Conservation (phyloP, 2,888 invertebrate species). For the Peribatodes rhomboidaria region DNA sequence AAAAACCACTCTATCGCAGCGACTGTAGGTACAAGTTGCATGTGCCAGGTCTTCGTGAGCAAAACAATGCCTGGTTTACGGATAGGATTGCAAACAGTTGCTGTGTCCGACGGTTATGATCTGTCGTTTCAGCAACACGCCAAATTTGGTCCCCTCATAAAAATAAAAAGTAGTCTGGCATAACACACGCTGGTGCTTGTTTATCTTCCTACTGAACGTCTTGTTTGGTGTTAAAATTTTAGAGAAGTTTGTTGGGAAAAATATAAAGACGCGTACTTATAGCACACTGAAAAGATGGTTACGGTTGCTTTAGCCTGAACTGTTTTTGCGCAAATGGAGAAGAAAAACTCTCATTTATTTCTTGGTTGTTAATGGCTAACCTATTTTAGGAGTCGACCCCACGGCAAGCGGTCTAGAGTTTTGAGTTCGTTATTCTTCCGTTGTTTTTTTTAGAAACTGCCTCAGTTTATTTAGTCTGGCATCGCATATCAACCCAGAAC, state of each 20-base stretch:
- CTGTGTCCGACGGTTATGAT: conserved; percentile 82
- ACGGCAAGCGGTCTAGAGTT: too few relatives aligned
- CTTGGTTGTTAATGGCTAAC: neutral
- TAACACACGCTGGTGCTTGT: conserved; percentile 71
- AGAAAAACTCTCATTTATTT: neutral
- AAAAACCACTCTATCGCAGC: conserved; percentile 54
- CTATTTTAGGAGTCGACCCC: too few relatives aligned
- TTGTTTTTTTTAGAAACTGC: too few relatives aligned
- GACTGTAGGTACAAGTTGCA: conserved; percentile 57
- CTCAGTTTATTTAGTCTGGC: too few relatives aligned
- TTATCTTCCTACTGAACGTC: conserved; percentile 55
- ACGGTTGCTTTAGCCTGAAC: neutral
- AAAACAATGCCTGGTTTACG: conserved; percentile 70
- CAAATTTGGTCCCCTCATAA: conserved; percentile 81
- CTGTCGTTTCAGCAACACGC: conserved; percentile 79
- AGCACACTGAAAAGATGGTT: neutral
- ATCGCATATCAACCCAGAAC: too few relatives aligned
- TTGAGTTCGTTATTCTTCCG: too few relatives aligned
- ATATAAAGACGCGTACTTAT: conserved; percentile 20
- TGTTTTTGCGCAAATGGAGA: neutral
- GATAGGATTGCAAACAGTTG: conserved; percentile 79
- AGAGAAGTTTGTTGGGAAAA: conserved; percentile 36
- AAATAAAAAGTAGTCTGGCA: conserved; percentile 77
- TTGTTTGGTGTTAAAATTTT: conserved; percentile 46
- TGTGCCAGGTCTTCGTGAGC: conserved; percentile 52